Evolutionary conservation across 2,797 vertebrate genomes (phyloP), one percentile per base, ranked within the genome.

Genomic region (Dendrocincla tyrannina): DNA sequence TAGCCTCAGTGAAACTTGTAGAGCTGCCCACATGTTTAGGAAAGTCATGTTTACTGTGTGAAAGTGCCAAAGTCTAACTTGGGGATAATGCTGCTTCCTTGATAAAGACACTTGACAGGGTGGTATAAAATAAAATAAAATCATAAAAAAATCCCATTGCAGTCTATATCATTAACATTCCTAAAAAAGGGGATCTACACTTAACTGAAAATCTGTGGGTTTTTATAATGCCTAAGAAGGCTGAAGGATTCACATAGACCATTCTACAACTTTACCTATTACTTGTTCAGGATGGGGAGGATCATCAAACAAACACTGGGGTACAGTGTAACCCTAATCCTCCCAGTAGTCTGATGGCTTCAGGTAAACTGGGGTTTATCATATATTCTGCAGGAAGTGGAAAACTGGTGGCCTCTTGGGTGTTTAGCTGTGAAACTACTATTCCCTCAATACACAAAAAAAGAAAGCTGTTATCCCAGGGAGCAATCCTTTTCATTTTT

Each of bases 61-160:
- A 27, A 66, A 49, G 63, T n/a, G 24, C 13, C 13, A 11, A 66
- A 62, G 27, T 2, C 19, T 32, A n/a, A 22, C 12, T 50, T 60
- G 20, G 39, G 14, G 28, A 35, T 73, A 56, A 27, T 23, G 28
- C 47, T 73, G 17, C 49, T 76, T 88, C 52, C 49, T 89, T 59
- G 5, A 32, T 30, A 14, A 67, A 80, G 49, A 58, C 23, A n/a
- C 9, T 49, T 74, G n/a, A 5, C 17, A 47, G 32, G 39, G 22
- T 76, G 32, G 23, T 25, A n/a, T 37, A 73, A 86, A 73, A 59
- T 37, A 73, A 86, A 73, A 59, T 12, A 22, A 39, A 27, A 13
- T 17, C 9, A 41, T 8, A 13, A n/a, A 9, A 5, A 1, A 10
- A 44, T 44, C 4, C 1, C 9, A 22, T 33, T 33, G 44, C 35